Conservation (phyloP, 2,797 vertebrate genomes). For the Tauraco hartlaubi region DNA sequence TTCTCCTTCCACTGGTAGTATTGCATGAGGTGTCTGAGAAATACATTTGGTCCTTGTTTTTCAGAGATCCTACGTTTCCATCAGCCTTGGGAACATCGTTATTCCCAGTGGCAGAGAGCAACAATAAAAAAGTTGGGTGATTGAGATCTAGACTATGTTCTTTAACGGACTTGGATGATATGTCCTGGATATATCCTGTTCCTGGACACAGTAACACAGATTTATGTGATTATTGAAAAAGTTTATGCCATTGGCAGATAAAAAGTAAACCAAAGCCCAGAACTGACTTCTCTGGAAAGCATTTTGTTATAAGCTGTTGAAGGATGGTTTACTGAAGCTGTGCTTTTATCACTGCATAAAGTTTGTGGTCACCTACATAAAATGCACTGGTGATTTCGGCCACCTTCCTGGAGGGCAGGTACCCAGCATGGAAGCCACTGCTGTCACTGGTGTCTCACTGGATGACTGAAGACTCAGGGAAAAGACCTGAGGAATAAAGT, state of each 20-base stretch:
- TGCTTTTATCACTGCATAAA: background rate
- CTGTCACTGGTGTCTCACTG: background rate
- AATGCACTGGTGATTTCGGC: background rate
- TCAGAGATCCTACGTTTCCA: background rate
- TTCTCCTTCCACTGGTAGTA: background rate
- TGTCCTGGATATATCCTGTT: background rate
- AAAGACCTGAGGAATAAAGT: background rate
- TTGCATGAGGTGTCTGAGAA: background rate
- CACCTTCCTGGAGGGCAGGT: background rate
- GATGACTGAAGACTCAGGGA: background rate
- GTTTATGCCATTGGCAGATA: background rate
- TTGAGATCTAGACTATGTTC: background rate
- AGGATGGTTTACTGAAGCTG: background rate
- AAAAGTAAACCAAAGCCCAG: conserved; percentile 38
- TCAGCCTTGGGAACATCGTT: background rate
- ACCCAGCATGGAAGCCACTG: background rate
- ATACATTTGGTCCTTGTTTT: background rate
- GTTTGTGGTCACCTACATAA: background rate
- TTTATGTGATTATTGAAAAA: conserved; percentile 3
- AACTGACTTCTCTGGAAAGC: conserved; percentile 13
- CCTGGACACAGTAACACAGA: background rate
- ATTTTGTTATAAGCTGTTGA: background rate
- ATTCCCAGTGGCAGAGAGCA: conserved; percentile 14
- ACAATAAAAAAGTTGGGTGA: background rate
- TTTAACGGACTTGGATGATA: conserved; percentile 16